Evolutionary conservation across 2,797 vertebrate species (phyloP).

Genomic region (Eupleurogrammus muticus): DNA sequence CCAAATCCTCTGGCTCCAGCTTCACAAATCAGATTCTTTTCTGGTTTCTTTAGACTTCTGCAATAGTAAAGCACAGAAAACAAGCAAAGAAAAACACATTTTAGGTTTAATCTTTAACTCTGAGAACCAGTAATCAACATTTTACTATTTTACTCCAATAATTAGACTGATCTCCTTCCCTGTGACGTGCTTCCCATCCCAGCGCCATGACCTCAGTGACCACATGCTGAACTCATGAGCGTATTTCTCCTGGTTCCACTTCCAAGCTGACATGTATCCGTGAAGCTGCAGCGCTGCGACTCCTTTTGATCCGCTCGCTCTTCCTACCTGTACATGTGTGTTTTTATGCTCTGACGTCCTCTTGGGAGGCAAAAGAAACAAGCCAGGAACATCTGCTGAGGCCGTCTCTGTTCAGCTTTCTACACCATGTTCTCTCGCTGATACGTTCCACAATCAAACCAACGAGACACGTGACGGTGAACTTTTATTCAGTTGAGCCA

Average conservation of each 20-base stretch:
- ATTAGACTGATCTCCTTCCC: too few relatives aligned
- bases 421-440: not conserved
- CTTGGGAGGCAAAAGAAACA: slow-evolving; percentile 9
- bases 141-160: too few relatives aligned
- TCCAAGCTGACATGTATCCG: slow-evolving; percentile 29
- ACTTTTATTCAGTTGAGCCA: slow-evolving; percentile 22
- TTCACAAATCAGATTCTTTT: too few relatives aligned
- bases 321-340: slow-evolving; percentile 47
- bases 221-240: slow-evolving; percentile 46
- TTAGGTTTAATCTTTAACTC: too few relatives aligned
- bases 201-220: slow-evolving; percentile 10
- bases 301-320: slow-evolving; percentile 40
- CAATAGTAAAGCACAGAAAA: too few relatives aligned
- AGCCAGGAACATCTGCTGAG: slow-evolving; percentile 60
- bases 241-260: slow-evolving; percentile 31
- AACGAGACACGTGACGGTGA: slow-evolving; percentile 13
- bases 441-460: not conserved
- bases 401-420: slow-evolving; percentile 13
- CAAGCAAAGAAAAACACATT: too few relatives aligned
- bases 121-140: too few relatives aligned
- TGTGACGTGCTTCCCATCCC: not conserved
- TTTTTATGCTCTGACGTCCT: slow-evolving; percentile 36
- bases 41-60: too few relatives aligned
- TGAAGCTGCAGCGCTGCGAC: slow-evolving; percentile 32
- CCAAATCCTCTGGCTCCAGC: too few relatives aligned